A percentile compares a stretch with the other conserved stretches of the same genome.
Conservation (phyloP, 37 sponge, comb jelly and placozoan genomes). For the Aplysina aerophoba region DNA sequence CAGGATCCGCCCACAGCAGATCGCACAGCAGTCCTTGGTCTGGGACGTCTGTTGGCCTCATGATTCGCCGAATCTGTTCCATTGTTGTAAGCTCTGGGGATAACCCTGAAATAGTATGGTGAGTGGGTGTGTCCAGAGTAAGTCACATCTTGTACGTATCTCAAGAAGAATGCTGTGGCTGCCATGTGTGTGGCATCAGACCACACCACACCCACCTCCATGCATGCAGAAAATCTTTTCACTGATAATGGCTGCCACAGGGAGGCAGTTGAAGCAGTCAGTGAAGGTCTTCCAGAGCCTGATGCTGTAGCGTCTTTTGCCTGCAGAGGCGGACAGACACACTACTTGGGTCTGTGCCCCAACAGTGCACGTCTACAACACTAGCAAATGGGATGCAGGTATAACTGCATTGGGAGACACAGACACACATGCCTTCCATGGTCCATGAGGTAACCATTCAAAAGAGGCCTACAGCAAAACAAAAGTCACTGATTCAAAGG, state of each 20-base stretch:
- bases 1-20: slow-evolving; percentile 98
- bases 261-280: slow-evolving; percentile 99
- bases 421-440: too few species aligned
- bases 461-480: too few species aligned
- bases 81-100: slow-evolving; percentile 97
- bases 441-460: too few species aligned
- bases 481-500: too few species aligned
- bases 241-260: slow-evolving; percentile 96
- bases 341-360: too few species aligned
- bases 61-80: slow-evolving; percentile 98
- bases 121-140: neutral
- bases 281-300: slow-evolving; percentile 99
- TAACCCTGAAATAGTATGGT: slow-evolving; percentile 60
- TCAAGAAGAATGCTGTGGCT: too few species aligned
- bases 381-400: too few species aligned
- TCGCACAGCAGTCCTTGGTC: slow-evolving; percentile 98
- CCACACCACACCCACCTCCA: slow-evolving; percentile 74
- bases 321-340: slow-evolving; percentile 31
- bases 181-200: too few species aligned
- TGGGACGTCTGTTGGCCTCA: slow-evolving; percentile 99
- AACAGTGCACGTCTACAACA: too few species aligned
- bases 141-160: too few species aligned
- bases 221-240: slow-evolving; percentile 99
- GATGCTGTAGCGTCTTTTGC: slow-evolving; percentile 97
- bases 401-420: too few species aligned